Evolutionary conservation across 2,113 vertebrate genomes (phyloP).

Genomic region (Paraplagusia blochii): DNA sequence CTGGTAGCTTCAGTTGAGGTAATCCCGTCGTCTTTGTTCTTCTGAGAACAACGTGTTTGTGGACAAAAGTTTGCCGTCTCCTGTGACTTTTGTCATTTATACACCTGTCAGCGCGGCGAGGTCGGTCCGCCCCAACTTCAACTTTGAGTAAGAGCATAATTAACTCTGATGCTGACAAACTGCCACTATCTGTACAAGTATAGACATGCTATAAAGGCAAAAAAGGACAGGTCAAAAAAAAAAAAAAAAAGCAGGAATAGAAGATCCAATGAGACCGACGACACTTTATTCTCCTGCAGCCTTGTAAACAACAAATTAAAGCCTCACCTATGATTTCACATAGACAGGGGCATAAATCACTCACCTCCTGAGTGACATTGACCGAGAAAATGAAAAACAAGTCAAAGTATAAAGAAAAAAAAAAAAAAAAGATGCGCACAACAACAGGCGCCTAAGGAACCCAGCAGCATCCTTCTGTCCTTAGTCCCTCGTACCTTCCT

Average conservation of each 20-base stretch:
- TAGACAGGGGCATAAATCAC: conserved; percentile 28
- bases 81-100: conserved; percentile 29
- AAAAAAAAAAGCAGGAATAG: not conserved
- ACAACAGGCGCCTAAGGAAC: not conserved
- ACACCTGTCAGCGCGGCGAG: conserved; percentile 30
- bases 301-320: conserved; percentile 60
- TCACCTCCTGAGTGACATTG: conserved; percentile 26
- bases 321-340: conserved; percentile 55
- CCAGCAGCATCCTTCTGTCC: not conserved
- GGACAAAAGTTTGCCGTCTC: too few relatives aligned
- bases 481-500: conserved; percentile 6
- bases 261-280: too few relatives aligned
- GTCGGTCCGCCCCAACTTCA: too few relatives aligned
- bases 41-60: too few relatives aligned
- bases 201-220: too few relatives aligned
- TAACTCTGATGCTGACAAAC: too few relatives aligned
- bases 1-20: too few relatives aligned
- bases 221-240: too few relatives aligned
- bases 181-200: too few relatives aligned
- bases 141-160: too few relatives aligned
- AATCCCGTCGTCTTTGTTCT: too few relatives aligned
- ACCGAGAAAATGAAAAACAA: not conserved
- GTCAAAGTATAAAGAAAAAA: not conserved
- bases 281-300: conserved; percentile 2
- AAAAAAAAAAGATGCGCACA: not conserved